Evolutionary conservation across 2,113 vertebrate genomes (phyloP), one percentile per base, ranked within the genome.

Genomic region (Zapus hudsonius): DNA sequence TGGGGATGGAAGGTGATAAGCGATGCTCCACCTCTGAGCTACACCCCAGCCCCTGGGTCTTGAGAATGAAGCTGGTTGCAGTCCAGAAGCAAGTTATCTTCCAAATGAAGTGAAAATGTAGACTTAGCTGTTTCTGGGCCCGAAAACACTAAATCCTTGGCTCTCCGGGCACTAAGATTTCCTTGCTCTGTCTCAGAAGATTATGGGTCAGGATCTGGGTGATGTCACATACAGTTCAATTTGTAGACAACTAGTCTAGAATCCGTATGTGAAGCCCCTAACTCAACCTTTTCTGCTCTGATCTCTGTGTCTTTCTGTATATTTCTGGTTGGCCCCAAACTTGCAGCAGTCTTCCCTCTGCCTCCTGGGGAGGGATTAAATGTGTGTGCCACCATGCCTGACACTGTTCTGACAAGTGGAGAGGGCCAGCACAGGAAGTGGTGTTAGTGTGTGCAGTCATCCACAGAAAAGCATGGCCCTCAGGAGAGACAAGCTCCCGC

Each of bases 401-500:
- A 13, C 15, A 19, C 44, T 19, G 29, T 64, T 57, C 89, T 83
- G 31, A 36, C 29, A 69, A 75, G 36, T 72, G 36, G n/a, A 20
- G 75, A 42, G 52, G 12, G 16, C 75, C 29, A 55, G 1, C 42
- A 52, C 44, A 42, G 47, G 75, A 79, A 86, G 64, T 17, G 5
- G 25, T 31, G 15, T 44, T 52, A 55, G 31, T 73, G 42, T 36
- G 5, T 78, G 23, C 42, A 66, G 76, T 80, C n/a, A 55, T 52
- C 31, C 44, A 47, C n/a, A 64, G 63, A 59, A 4, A 10, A 72
- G 31, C 19, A 33, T 31, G 61, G 20, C 10, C 25, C 0, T 38
- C n/a, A 36, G 22, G 36, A 83, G 31, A 47, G 23, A n/a, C 9
- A 19, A 33, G 17, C 15, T 12, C 0, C 0, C 31, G 22, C 63